Evolutionary conservation across 1,140 invertebrate genomes (phyloP), one percentile per base, ranked within the genome.

Genomic region (Drosophila pallidifrons): DNA sequence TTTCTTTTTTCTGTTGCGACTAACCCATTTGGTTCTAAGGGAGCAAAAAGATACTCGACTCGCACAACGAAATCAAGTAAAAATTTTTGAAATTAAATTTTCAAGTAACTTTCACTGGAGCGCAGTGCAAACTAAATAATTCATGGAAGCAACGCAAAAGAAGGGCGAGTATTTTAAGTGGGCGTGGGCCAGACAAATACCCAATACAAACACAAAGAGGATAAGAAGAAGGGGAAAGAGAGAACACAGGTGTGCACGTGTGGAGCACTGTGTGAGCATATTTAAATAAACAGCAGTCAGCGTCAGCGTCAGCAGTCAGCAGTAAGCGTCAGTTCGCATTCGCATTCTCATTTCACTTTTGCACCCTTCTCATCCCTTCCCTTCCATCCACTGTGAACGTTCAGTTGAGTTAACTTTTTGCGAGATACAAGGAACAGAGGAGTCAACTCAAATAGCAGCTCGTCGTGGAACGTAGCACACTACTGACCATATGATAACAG

Each of bases 111-210:
- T 88, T 88, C 83, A 88, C 80, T 88, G 60, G 70, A 88, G 83
- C 83, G 83, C 83, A 80, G 73, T 81, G 83, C 77, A 88, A 88
- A 89, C 83, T 88, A 83, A 88, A 88, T 88, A 88, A 88, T 88
- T 87, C 83, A 83, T 80, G 72, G 59, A 47, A 88, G 69, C 75
- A 71, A 43, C 43, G 63, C 13, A 57, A 45, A 25, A 20, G 63
- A 30, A 45, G 52, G 32, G 43, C 57, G 58, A 49, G 20, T 77
- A 69, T 55, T 70, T 55, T 8, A 45, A 59, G 7, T 49, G 38
- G 32, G 61, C 45, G 35, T 38, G 45, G 49, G 35, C 45, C 52
- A 74, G 64, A 63, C 51, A 72, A 65, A 71, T 60, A 60, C 55
- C 32, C 60, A 75, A 75, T 64, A 71, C 16, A 35, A 68, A 43